Evolutionary conservation across 2,797 vertebrate genomes (phyloP).

Genomic region (Falco rusticolus): DNA sequence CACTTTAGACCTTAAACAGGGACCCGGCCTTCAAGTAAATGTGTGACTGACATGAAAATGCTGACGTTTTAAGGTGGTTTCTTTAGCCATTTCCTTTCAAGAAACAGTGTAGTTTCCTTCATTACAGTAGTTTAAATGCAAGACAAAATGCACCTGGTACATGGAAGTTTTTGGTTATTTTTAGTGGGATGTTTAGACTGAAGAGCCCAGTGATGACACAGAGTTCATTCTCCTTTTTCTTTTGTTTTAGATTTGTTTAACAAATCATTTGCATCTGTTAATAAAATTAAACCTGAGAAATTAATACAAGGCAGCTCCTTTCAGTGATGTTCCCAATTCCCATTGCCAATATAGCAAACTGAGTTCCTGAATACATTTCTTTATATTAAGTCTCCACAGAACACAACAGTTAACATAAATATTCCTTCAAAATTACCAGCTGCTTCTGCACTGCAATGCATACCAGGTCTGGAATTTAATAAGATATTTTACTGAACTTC

Average conservation of each 20-base stretch:
- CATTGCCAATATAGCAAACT: background rate
- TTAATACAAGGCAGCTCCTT: slow-evolving; percentile 11
- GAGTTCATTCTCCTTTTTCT: slow-evolving; percentile 48
- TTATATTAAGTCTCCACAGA: slow-evolving; percentile 35
- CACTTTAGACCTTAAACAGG: slow-evolving; percentile 72
- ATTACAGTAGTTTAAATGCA: slow-evolving; percentile 24
- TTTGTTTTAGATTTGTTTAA: slow-evolving; percentile 67
- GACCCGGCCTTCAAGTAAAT: slow-evolving; percentile 67
- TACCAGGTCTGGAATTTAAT: background rate
- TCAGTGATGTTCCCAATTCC: slow-evolving; percentile 20
- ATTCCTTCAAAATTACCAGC: slow-evolving; percentile 21
- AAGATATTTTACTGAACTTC: slow-evolving; percentile 26
- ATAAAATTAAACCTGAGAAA: slow-evolving; percentile 73
- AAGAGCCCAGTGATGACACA: background rate
- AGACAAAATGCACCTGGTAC: slow-evolving; percentile 37
- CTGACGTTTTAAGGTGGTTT: slow-evolving; percentile 52
- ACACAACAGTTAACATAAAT: slow-evolving; percentile 26
- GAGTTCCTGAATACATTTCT: slow-evolving; percentile 40
- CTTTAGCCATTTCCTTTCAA: slow-evolving; percentile 59
- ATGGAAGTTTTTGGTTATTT: background rate
- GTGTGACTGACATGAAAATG: slow-evolving; percentile 64
- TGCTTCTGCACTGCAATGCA: background rate
- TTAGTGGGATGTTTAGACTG: slow-evolving; percentile 44
- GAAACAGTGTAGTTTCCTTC: background rate
- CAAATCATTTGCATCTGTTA: slow-evolving; percentile 59